Percentiles rank a stretch among this genome's conserved stretches.
Conservation (phyloP, 1,140 invertebrate species). For the Drosophila littoralis region DNA sequence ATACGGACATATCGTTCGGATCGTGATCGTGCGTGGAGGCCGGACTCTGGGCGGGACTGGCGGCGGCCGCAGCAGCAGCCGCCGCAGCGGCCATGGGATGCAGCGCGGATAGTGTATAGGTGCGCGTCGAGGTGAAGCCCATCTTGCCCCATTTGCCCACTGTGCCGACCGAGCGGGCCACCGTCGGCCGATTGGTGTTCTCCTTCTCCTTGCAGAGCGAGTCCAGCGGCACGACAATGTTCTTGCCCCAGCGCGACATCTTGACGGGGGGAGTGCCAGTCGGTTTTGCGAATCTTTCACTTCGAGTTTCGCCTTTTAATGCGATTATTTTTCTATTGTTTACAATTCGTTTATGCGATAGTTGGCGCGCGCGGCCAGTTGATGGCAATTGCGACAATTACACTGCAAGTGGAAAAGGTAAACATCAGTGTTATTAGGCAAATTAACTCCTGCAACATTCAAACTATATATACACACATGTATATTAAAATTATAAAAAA, state of each 20-base stretch:
- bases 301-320: conserved; percentile 20
- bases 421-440: neutral
- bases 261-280: conserved; percentile 44
- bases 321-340: conserved; percentile 18
- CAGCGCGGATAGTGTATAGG: conserved; percentile 83
- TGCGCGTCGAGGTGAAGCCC: conserved; percentile 95
- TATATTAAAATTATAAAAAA: conserved; percentile 2
- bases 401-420: conserved; percentile 21
- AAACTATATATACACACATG: neutral
- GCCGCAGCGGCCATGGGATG: conserved; percentile 81
- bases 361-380: conserved; percentile 23
- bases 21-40: conserved; percentile 85
- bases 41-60: conserved; percentile 86
- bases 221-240: conserved; percentile 87
- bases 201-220: conserved; percentile 89
- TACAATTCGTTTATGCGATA: conserved; percentile 37
- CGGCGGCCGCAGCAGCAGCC: conserved; percentile 78
- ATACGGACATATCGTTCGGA: conserved; percentile 84
- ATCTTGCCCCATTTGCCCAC: conserved; percentile 97
- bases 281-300: conserved; percentile 11
- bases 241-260: conserved; percentile 87
- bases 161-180: conserved; percentile 94
- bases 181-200: conserved; percentile 94
- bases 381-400: conserved; percentile 41
- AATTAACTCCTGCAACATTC: neutral